Conservation (phyloP, 2,888 invertebrate genomes). For the Eulithis prunata region DNA sequence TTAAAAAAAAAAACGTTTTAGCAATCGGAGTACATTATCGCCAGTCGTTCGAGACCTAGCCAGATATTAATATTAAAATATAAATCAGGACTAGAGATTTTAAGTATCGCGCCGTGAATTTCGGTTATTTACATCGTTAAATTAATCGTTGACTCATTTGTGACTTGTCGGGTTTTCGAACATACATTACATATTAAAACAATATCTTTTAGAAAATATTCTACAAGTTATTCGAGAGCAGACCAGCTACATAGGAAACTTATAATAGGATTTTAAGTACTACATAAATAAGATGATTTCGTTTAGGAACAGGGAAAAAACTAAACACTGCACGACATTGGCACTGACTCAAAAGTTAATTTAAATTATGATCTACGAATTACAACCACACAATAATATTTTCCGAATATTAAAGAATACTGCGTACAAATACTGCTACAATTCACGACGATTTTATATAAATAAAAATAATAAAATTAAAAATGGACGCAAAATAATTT, state of each 20-base stretch:
- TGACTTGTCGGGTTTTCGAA: constrained; percentile 55
- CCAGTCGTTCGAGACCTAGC: constrained; percentile 63
- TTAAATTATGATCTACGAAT: constrained; percentile 49
- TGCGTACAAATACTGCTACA: constrained; percentile 74
- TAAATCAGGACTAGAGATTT: constrained; percentile 76
- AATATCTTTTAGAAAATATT: neutral
- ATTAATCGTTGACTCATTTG: constrained; percentile 64
- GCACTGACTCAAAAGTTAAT: constrained; percentile 64
- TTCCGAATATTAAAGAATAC: constrained; percentile 64
- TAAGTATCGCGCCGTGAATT: constrained; percentile 78
- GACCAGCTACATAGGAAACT: constrained; percentile 34
- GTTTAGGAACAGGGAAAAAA: constrained; percentile 32
- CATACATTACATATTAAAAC: constrained; percentile 15
- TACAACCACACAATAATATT: constrained; percentile 44
- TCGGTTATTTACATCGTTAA: constrained; percentile 59
- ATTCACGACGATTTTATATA: constrained; percentile 65
- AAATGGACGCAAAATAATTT: constrained; percentile 82
- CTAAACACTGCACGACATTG: constrained; percentile 63
- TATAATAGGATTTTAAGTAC: constrained; percentile 15
- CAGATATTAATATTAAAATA: constrained; percentile 46
- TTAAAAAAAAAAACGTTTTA: constrained; percentile 42
- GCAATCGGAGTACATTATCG: constrained; percentile 57
- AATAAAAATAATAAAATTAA: constrained; percentile 56
- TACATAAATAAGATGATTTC: constrained; percentile 26
- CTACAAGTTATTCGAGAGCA: constrained; percentile 23